Base-by-base conservation (phyloP, 2,888 invertebrate genomes). In the Idaea aversata region DNA sequence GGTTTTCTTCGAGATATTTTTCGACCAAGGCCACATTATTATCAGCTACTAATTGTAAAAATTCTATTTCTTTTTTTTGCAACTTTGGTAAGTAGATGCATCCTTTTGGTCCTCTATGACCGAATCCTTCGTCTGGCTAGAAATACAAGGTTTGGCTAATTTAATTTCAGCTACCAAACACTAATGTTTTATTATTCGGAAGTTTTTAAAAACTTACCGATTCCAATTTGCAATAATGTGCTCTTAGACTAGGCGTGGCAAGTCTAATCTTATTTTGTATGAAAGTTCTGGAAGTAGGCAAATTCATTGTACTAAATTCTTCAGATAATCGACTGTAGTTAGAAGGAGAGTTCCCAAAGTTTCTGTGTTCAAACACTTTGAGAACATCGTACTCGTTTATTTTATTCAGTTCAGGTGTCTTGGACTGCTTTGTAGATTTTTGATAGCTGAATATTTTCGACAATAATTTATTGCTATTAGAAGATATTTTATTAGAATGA, bases 11-110 rank as follows among this genome's bases (percentile, higher is more conserved):
- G 2, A 95, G 76, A 77, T 93, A 93, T 59, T 85, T 79, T 72
- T 84, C 80, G 0, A 94, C 93, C 0, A 84, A 86, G 0, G 79
- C 67, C 0, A 94, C 87, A 72, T 93, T 88, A 70, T 93, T 92
- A 7, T 81, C 77, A 0, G 77, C 73, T 3, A 95, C 94, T 25
- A 94, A 72, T 69, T 93, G 89, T 72, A 95, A 92, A 76, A 94
- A 95, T 34, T 86, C 81, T 64, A 88, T 90, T 78, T 95, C 94
- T 3, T 74, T 74, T 5, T 92, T 87, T 71, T 90, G 89, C 15
- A 95, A 80, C 70, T 89, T 91, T 0, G 95, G 94, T 57, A 95
- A 82, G 34, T 91, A 78, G 65, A 94, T 92, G 13, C 85, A 70
- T 10, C 73, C 73, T 65, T 70, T 73, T 16, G 67, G 16, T 15